Conservation (phyloP, 2,113 vertebrate genomes). For the Eulacestoma nigropectus region DNA sequence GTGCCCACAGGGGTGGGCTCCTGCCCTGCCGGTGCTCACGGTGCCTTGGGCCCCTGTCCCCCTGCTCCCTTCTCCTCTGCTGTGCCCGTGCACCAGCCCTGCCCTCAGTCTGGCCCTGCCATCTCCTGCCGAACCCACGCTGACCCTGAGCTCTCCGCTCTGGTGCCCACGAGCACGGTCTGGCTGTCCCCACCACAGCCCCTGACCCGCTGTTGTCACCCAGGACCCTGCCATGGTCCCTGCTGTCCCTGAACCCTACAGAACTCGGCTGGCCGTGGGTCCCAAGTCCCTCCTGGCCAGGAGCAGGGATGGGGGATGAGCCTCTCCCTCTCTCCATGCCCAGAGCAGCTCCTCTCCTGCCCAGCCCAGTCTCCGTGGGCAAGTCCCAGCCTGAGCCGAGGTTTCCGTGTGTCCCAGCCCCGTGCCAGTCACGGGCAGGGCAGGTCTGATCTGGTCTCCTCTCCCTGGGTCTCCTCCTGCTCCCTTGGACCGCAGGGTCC, state of each 20-base stretch:
- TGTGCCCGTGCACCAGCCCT: background rate
- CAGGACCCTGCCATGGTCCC: background rate
- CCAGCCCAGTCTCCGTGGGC: background rate
- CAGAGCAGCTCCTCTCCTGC: background rate
- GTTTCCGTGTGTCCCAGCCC: background rate
- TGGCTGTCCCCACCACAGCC: background rate
- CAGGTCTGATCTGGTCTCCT: background rate
- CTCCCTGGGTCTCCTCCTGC: background rate
- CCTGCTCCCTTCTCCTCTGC: background rate
- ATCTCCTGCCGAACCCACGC: background rate
- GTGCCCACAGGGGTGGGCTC: background rate
- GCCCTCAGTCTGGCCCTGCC: background rate
- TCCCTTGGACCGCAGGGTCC: background rate
- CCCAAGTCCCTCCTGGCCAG: background rate
- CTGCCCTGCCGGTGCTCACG: background rate
- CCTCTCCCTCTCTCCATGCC: background rate
- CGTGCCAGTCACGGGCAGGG: background rate
- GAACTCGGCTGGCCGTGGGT: background rate
- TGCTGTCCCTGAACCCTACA: background rate
- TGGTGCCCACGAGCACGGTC: rapidly evolving
- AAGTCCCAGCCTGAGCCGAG: background rate
- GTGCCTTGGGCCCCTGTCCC: background rate
- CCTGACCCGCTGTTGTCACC: rapidly evolving
- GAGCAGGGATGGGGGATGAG: background rate
- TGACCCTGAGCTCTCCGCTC: background rate